Base-by-base conservation (phyloP, 35 echinoderm and acorn worm species). In the Amphiura filiformis region DNA sequence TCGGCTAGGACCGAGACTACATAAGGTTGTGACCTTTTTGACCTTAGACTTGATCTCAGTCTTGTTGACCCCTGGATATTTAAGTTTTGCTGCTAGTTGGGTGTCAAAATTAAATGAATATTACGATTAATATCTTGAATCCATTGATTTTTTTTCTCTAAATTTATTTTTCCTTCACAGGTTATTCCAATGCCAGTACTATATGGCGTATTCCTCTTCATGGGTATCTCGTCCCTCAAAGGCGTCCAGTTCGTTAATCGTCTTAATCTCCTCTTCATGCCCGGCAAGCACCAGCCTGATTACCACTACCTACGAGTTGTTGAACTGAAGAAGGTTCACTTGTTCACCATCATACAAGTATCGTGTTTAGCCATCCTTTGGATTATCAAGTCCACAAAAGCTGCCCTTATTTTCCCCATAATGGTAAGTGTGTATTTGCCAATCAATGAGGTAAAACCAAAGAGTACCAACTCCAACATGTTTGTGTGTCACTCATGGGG, bases 201-300 rank as follows among this genome's bases (percentile, higher is more conserved):
- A 39, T 97, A 97, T 78, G 95, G 95, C 35, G 95, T 97, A 13
- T 97, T 97, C 75, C 79, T 97, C 15, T 97, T 86, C 77, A 97
- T 97, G 95, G 95, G 95, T 97, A 93, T 97, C 39, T 93, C 95
- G 31, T 97, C 95, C n/a, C 78, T 97, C 30, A 91, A 93, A 83
- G 91, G 91, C 61, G 95, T 97, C 0, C 95, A 97, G 95, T 97
- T 97, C 88, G 95, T 97, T 37, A 89, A 97, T 49, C 88, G 95
- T 31, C 77, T 97, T 38, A 35, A 77, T 31, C 89, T 97, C 36
- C 89, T 88, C 56, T 91, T 97, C 38, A 97, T 97, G 95, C 95
- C 95, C 12, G 80, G 88, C 28, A 97, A 97, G 81, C 92, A 97
- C 36, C 95, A 97, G 41, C 95, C 95, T 20, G 95, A 97, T 65